Conservation (phyloP, 2,797 vertebrate species). For the Triplophysa bombifrons region DNA sequence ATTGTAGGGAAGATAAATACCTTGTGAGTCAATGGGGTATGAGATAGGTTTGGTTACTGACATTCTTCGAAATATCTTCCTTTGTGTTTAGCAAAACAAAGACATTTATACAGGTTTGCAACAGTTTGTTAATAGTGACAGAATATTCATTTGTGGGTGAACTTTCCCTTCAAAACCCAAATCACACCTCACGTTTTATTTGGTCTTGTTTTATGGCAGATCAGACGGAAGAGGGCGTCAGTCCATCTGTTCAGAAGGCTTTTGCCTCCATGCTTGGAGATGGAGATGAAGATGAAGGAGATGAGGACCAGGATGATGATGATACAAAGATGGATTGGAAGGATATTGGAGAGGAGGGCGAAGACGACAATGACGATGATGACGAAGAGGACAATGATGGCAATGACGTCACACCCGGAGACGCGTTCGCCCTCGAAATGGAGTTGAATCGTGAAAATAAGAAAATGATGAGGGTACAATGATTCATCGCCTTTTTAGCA, state of each 20-base stretch:
- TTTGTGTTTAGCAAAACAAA: no score
- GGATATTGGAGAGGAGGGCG: conserved; percentile 78
- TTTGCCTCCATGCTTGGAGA: conserved; percentile 94
- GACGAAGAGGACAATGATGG: conserved; percentile 70
- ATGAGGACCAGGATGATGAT: conserved; percentile 81
- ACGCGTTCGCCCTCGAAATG: conserved; percentile 96
- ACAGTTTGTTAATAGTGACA: no score
- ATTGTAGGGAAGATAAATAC: no score
- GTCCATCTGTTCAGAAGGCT: conserved; percentile 89
- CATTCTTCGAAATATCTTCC: no score
- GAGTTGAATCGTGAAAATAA: conserved; percentile 95
- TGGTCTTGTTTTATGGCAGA: neutral
- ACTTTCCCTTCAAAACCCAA: neutral
- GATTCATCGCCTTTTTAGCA: neutral
- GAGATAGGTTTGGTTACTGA: no score
- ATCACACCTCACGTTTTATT: neutral
- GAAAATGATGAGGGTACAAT: conserved; percentile 91
- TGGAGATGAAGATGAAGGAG: conserved; percentile 68
- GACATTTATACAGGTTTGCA: no score
- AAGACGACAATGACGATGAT: conserved; percentile 51
- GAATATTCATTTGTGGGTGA: no score
- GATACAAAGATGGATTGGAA: conserved; percentile 79
- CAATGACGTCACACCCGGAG: conserved; percentile 83
- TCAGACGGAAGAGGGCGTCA: conserved; percentile 83
- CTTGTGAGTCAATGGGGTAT: no score